A percentile compares a stretch with the other conserved stretches of the same genome.
phyloP scores from a whole-genome alignment of 1,140 invertebrate species.

The Drosophila parabipectinata region DNA sequence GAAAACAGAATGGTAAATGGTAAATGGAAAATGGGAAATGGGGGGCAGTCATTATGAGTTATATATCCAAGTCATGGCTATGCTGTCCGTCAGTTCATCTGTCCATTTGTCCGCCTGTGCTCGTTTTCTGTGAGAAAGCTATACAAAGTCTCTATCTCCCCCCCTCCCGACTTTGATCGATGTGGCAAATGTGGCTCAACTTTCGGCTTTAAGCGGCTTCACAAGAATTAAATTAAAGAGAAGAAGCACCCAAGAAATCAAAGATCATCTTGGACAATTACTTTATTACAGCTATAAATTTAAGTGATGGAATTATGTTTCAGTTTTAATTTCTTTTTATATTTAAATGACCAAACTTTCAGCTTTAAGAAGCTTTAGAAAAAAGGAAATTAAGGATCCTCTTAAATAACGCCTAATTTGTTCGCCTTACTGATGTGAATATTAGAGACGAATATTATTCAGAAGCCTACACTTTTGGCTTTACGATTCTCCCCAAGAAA shows the following conservation, averaged over 20 bases:
- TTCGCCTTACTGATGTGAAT: too few species aligned
- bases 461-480: too few species aligned
- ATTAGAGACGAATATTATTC: too few species aligned
- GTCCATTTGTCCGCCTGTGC: slow-evolving; percentile 19
- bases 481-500: too few species aligned
- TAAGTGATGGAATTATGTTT: too few species aligned
- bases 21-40: slow-evolving; percentile 3
- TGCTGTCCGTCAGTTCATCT: slow-evolving; percentile 14
- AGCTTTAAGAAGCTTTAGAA: too few species aligned
- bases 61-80: slow-evolving; percentile 48
- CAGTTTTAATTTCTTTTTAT: too few species aligned
- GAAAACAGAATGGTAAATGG: slow-evolving; percentile 16
- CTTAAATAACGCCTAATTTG: too few species aligned
- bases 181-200: slow-evolving; percentile 56
- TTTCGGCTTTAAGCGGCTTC: slow-evolving; percentile 6
- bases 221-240: background rate
- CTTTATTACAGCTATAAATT: too few species aligned
- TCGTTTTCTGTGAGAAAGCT: slow-evolving; percentile 26
- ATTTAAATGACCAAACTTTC: too few species aligned
- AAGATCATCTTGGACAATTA: too few species aligned
- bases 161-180: slow-evolving; percentile 50
- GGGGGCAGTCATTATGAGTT: slow-evolving; percentile 43
- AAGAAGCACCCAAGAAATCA: background rate
- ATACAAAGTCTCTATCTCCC: slow-evolving; percentile 12
- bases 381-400: too few species aligned